phyloP scores from a whole-genome alignment of 2,888 invertebrate species.

The Ormyrus nitidulus region DNA sequence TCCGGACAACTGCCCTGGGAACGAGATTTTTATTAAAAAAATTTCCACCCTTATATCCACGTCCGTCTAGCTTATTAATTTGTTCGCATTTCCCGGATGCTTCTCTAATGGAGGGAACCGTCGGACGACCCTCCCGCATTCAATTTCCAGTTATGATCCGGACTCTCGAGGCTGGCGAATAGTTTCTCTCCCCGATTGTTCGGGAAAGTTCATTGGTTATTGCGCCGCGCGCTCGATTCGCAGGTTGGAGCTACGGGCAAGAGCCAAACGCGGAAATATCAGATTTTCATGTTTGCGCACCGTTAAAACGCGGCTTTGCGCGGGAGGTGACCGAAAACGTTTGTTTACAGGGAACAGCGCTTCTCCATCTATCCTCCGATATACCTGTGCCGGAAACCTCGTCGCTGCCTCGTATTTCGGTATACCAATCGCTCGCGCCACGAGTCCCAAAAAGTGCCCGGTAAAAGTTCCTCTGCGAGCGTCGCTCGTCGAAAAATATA shows the following conservation, averaged over 20 bases:
- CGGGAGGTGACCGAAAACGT: too few relatives aligned
- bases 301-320: neutral
- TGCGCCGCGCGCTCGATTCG: neutral
- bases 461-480: too few relatives aligned
- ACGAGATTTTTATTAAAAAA: too few relatives aligned
- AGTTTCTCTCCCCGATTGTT: slow-evolving; percentile 26
- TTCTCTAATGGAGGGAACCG: too few relatives aligned
- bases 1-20: too few relatives aligned
- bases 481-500: too few relatives aligned
- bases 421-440: too few relatives aligned
- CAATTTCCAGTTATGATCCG: slow-evolving; percentile 1
- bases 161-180: neutral
- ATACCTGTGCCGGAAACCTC: too few relatives aligned
- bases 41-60: too few relatives aligned
- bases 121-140: neutral
- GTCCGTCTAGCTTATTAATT: too few relatives aligned
- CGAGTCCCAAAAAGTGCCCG: too few relatives aligned
- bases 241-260: neutral
- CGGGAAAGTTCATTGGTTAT: neutral
- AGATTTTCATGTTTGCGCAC: slow-evolving; percentile 3
- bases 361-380: neutral
- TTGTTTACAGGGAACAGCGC: slow-evolving; percentile 1
- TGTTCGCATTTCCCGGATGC: neutral
- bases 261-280: slow-evolving; percentile 9
- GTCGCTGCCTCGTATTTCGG: too few relatives aligned